phyloP scores from a whole-genome alignment of 2,797 vertebrate genomes.

The Mustela erminea region DNA sequence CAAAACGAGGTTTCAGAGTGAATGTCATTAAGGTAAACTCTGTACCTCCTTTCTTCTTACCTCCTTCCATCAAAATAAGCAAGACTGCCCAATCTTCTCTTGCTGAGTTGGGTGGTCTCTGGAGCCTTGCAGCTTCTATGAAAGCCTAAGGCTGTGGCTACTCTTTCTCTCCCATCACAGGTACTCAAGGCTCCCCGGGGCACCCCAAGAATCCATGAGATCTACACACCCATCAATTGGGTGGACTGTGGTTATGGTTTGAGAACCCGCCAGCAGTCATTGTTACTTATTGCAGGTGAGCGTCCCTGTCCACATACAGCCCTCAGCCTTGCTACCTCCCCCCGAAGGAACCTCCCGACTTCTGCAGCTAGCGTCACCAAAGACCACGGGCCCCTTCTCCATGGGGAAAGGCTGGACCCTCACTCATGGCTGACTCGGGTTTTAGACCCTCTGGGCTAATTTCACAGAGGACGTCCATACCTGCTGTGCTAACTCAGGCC shows the following conservation, averaged over 20 bases:
- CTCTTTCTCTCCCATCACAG: background rate
- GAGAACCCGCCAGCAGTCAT: background rate
- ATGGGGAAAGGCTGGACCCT: background rate
- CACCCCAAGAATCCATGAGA: fast-evolving
- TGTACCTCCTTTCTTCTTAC: background rate
- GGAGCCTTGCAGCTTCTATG: background rate
- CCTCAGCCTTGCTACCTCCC: background rate
- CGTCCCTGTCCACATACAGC: background rate
- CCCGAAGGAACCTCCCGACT: background rate
- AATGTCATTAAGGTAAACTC: background rate
- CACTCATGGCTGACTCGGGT: background rate
- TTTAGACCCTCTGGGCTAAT: background rate
- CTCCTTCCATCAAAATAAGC: background rate
- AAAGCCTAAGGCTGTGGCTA: background rate
- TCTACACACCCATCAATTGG: background rate
- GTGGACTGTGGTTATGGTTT: background rate
- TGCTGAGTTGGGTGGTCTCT: background rate
- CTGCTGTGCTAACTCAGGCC: background rate
- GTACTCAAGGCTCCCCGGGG: background rate
- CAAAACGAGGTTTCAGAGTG: background rate
- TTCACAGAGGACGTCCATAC: background rate
- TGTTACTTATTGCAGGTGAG: background rate
- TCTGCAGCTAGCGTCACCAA: background rate
- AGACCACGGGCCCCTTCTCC: background rate
- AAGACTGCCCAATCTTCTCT: background rate